phyloP scores from a whole-genome alignment of 2,888 invertebrate species.

The Drosophila gaucha region DNA sequence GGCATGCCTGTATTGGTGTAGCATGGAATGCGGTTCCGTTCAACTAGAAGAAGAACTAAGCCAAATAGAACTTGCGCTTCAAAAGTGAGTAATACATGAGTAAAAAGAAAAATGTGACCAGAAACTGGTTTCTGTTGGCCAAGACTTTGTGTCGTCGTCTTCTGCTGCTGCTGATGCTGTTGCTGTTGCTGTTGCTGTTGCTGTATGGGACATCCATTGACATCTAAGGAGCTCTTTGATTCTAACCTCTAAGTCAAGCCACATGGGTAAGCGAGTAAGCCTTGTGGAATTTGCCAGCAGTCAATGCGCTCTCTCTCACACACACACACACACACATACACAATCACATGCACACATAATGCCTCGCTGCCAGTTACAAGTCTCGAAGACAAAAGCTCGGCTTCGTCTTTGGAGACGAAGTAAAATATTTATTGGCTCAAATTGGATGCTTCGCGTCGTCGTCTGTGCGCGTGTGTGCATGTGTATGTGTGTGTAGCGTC shows the following conservation, averaged over 20 bases:
- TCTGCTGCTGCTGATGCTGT: constrained; percentile 20
- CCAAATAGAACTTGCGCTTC: constrained; percentile 66
- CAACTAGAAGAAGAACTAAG: constrained; percentile 59
- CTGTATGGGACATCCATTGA: constrained; percentile 56
- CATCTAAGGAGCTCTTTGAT: constrained; percentile 57
- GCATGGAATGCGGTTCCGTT: constrained; percentile 71
- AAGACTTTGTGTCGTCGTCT: constrained; percentile 63
- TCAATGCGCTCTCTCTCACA: constrained; percentile 52
- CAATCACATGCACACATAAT: constrained; percentile 13
- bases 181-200: constrained; percentile 13
- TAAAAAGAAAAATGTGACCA: constrained; percentile 44
- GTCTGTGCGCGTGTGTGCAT: constrained; percentile 16
- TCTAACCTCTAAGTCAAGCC: constrained; percentile 62
- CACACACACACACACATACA: constrained; percentile 12
- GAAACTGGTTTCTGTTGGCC: constrained; percentile 65
- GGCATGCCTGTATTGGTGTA: constrained; percentile 42
- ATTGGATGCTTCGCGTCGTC: constrained; percentile 72
- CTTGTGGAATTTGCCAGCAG: constrained; percentile 64
- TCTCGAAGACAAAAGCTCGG: constrained; percentile 58
- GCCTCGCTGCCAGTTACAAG: constrained; percentile 55
- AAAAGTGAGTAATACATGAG: constrained; percentile 52
- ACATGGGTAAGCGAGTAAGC: constrained; percentile 67
- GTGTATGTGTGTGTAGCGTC: constrained; percentile 56
- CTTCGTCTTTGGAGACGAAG: constrained; percentile 56
- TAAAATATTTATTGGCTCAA: constrained; percentile 75